Percentiles rank a stretch among this genome's conserved stretches.
These are phyloP conservation scores for Aurelia sp. DNA, from an alignment of 30 jellyfish, hydroid and myxozoan species.

Conservation along the genomic window DNA sequence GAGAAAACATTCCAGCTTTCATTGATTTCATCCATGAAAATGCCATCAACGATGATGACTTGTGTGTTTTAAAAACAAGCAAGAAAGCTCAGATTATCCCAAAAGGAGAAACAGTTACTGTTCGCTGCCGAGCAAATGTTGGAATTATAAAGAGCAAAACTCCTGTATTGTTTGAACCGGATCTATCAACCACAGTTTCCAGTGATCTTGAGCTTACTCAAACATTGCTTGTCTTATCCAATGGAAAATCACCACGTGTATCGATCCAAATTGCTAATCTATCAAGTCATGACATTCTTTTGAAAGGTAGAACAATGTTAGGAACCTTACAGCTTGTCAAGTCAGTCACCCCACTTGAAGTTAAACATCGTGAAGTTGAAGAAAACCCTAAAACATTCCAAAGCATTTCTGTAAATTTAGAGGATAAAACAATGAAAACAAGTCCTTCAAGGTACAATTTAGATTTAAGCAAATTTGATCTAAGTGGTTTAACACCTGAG, in stretches of 20 bases:
- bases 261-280: neutral
- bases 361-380: neutral
- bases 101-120: conserved; percentile 13
- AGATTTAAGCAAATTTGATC: conserved; percentile 6
- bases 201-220: neutral
- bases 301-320: neutral
- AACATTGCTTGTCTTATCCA: neutral
- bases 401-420: too few relatives aligned
- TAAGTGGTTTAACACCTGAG: conserved; percentile 7
- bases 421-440: too few relatives aligned
- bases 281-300: neutral
- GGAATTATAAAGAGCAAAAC: neutral
- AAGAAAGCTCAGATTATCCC: conserved; percentile 21
- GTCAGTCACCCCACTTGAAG: conserved; percentile 29
- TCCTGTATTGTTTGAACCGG: conserved; percentile 4
- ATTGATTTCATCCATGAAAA: conserved; percentile 16
- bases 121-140: conserved; percentile 11
- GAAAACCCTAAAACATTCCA: neutral
- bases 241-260: conserved; percentile 12
- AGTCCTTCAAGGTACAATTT: neutral
- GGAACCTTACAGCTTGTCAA: conserved; percentile 21
- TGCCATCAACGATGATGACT: conserved; percentile 40
- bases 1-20: conserved; percentile 22
- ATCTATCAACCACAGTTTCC: neutral
- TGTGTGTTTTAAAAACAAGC: conserved; percentile 15